A percentile compares a stretch with the other conserved stretches of the same genome.
phyloP scores from a whole-genome alignment of 2,888 invertebrate species.

The Sinelater perroti region DNA sequence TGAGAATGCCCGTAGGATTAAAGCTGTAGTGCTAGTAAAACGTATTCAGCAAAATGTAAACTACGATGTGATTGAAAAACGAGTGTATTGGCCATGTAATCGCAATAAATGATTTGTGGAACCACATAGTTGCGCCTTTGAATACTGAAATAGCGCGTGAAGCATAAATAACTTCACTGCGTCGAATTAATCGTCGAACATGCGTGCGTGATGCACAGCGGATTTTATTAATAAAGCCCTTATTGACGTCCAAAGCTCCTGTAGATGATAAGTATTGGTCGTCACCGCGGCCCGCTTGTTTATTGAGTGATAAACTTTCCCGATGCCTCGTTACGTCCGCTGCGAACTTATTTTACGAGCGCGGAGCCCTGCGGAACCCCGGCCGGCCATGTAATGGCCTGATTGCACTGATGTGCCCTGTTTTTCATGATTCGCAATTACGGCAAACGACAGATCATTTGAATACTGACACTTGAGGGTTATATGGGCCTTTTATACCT shows the following conservation, averaged over 20 bases:
- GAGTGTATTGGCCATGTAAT: no score
- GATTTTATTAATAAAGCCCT: constrained; percentile 24
- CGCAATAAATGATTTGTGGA: no score
- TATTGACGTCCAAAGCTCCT: constrained; percentile 26
- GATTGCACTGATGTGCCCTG: constrained; percentile 46
- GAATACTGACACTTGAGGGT: constrained; percentile 48
- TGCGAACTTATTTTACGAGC: constrained; percentile 57
- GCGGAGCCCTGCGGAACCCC: constrained; percentile 42
- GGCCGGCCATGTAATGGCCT: constrained; percentile 45
- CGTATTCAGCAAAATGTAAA: no score
- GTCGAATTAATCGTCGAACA: no score
- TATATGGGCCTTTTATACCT: constrained; percentile 54
- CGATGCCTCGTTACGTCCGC: constrained; percentile 58
- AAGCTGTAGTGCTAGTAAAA: no score
- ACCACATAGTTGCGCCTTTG: no score
- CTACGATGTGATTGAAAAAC: no score
- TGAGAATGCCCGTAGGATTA: no score
- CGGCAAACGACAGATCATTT: constrained; percentile 51
- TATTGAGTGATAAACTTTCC: constrained; percentile 60
- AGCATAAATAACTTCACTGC: no score
- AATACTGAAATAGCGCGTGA: no score
- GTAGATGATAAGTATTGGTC: constrained; percentile 32
- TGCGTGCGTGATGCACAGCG: neutral
- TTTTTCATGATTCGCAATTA: constrained; percentile 56
- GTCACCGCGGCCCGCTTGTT: constrained; percentile 42